Evolutionary conservation across 2,113 vertebrate species (phyloP), one percentile per base, ranked within the genome.

Genomic region (Deroptyus accipitrinus): DNA sequence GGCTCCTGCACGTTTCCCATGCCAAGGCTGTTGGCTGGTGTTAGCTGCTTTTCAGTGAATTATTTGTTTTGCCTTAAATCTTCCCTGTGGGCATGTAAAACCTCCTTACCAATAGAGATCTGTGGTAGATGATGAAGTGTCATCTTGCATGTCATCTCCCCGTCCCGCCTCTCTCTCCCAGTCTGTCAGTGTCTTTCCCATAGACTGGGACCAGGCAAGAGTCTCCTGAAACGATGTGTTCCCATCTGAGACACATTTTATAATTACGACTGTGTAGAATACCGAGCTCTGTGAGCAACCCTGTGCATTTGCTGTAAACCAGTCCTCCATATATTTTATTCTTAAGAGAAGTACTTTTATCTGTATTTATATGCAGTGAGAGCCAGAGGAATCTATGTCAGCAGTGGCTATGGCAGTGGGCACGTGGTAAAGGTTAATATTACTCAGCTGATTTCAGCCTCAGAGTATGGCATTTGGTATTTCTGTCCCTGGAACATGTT

Each of bases 401-500:
- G 62, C 68, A 28, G 8, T 49, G 72, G 16, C 75, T 85, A 7
- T 31, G 33, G 54, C 88, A 67, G 72, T n/a, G 85, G 91, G 68
- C 68, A 81, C 0, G 0, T 44, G 92, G 83, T 68, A 52, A 46
- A 72, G 41, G 61, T 94, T 95, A 94, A 93, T 93, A 91, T 89
- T 88, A 86, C 66, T 62, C 52, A 19, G 19, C 66, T 95, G 83
- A 95, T 94, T 96, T 90, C 94, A 95, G 93, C 83, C 63, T 73
- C n/a, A 17, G 78, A 87, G 77, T 85, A 95, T 95, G 88, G 90
- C 86, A 91, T 92, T 84, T 84, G 91, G 37, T 94, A 93, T 96
- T 95, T 93, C 77, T 92, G 90, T 90, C 95, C 77, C 81, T 75
- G 91, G 83, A 82, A 61, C 80, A 19, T 69, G 81, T 51, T 75